Evolutionary conservation across 1,140 invertebrate genomes (phyloP).

Genomic region (Drosophila kurseongensis): DNA sequence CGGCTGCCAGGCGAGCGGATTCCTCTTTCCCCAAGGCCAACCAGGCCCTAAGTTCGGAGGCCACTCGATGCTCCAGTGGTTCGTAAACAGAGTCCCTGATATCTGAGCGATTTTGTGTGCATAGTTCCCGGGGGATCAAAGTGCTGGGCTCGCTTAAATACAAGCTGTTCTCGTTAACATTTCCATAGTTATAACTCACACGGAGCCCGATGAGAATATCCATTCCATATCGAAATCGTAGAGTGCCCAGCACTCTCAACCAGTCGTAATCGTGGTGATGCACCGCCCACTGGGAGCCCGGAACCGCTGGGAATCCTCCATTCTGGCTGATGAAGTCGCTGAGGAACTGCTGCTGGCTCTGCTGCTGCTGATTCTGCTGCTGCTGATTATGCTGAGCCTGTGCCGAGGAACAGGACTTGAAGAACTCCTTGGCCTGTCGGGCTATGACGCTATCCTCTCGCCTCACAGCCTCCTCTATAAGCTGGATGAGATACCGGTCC

Average conservation of each 20-base stretch:
- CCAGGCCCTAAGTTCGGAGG: constrained; percentile 60
- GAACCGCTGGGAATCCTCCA: constrained; percentile 73
- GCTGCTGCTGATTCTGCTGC: constrained; percentile 89
- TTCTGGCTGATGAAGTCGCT: constrained; percentile 81
- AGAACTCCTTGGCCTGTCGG: constrained; percentile 91
- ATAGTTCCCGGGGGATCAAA: constrained; percentile 60
- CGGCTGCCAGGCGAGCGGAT: constrained; percentile 54
- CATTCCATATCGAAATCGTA: constrained; percentile 91
- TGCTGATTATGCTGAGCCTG: constrained; percentile 90
- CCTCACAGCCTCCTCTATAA: constrained; percentile 86
- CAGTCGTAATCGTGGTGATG: constrained; percentile 86
- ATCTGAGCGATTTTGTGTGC: constrained; percentile 34
- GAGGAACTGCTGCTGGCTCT: constrained; percentile 91
- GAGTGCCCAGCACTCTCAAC: constrained; percentile 89
- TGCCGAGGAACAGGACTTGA: constrained; percentile 92
- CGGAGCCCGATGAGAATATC: constrained; percentile 91
- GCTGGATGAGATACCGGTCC: constrained; percentile 88
- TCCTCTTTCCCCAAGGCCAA: constrained; percentile 55
- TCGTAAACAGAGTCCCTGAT: constrained; percentile 46
- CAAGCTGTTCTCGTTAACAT: constrained; percentile 93
- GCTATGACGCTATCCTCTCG: constrained; percentile 58
- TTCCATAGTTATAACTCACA: constrained; percentile 94
- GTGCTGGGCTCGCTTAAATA: constrained; percentile 89
- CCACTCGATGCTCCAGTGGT: constrained; percentile 47
- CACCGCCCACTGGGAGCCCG: constrained; percentile 67